These are phyloP conservation scores for Paradisaea rubra DNA, from an alignment of 2,113 vertebrate genomes.

Conservation along the genomic window DNA sequence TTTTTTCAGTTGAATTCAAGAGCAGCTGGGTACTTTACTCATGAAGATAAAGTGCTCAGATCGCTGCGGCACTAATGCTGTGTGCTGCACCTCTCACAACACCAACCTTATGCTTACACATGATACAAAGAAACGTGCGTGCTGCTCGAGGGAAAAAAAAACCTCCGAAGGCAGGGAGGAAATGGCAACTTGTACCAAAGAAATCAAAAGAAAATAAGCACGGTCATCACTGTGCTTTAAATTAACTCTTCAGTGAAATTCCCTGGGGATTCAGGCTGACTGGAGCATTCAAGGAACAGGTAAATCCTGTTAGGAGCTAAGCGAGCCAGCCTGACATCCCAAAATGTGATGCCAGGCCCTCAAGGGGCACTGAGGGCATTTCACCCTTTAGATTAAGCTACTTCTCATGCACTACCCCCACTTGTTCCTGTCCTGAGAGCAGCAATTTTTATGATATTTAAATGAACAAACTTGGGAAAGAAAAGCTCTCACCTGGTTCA, in stretches of 20 bases:
- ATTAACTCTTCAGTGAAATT: slow-evolving; percentile 34
- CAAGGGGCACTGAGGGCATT: neutral
- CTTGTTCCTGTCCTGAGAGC: neutral
- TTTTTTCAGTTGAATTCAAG: slow-evolving; percentile 61
- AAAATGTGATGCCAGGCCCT: neutral
- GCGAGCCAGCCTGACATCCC: rapidly evolving
- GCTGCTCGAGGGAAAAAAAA: neutral
- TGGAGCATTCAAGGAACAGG: neutral
- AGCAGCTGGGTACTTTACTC: slow-evolving; percentile 67
- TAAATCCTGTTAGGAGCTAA: neutral
- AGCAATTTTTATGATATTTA: neutral
- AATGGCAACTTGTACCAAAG: slow-evolving; percentile 4
- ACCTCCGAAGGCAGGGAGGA: neutral
- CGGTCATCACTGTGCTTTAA: neutral
- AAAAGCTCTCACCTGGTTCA: neutral
- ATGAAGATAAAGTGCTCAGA: slow-evolving; percentile 56
- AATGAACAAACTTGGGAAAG: neutral
- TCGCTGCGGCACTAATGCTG: slow-evolving; percentile 10
- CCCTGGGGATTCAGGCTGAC: neutral
- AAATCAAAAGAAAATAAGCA: slow-evolving; percentile 10
- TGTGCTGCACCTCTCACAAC: slow-evolving; percentile 29
- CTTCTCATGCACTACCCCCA: neutral
- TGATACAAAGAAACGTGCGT: neutral
- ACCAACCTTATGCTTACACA: neutral
- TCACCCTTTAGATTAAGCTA: neutral